These are phyloP conservation scores for Neodiprion virginianus DNA, from an alignment of 1,140 invertebrate species.

Conservation along the genomic window DNA sequence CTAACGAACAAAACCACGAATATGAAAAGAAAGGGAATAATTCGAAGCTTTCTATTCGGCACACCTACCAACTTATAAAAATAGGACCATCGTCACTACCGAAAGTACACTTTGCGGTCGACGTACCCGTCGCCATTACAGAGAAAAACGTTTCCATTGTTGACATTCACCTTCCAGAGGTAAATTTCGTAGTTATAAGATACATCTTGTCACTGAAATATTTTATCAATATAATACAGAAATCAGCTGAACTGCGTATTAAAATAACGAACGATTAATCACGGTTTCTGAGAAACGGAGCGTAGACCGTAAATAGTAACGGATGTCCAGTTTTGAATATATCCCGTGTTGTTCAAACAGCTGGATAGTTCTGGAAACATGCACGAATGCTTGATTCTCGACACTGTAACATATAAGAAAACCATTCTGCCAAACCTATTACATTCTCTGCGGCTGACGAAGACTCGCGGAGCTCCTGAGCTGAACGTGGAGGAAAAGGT, in stretches of 20 bases:
- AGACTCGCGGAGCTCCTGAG: neutral
- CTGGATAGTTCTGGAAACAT: too few relatives aligned
- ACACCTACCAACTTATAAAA: conserved; percentile 41
- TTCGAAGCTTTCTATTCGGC: conserved; percentile 39
- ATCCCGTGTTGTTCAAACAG: too few relatives aligned
- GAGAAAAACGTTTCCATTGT: neutral
- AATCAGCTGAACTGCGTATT: too few relatives aligned
- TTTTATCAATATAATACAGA: neutral
- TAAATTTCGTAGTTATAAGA: neutral
- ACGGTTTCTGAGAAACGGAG: too few relatives aligned
- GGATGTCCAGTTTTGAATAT: too few relatives aligned
- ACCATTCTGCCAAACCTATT: too few relatives aligned
- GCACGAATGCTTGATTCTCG: too few relatives aligned
- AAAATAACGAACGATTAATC: too few relatives aligned
- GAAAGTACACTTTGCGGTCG: conserved; percentile 29
- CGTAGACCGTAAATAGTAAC: too few relatives aligned
- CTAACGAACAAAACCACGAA: conserved; percentile 48
- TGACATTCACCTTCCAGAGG: neutral
- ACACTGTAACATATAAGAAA: too few relatives aligned
- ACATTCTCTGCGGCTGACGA: neutral
- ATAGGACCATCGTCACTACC: conserved; percentile 51
- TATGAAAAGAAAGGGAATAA: conserved; percentile 17
- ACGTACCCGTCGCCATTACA: conserved; percentile 27
- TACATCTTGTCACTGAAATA: neutral
- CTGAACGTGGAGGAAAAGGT: neutral